Base-by-base conservation (phyloP, 2,888 invertebrate species). In the Eupithecia dodoneata region DNA sequence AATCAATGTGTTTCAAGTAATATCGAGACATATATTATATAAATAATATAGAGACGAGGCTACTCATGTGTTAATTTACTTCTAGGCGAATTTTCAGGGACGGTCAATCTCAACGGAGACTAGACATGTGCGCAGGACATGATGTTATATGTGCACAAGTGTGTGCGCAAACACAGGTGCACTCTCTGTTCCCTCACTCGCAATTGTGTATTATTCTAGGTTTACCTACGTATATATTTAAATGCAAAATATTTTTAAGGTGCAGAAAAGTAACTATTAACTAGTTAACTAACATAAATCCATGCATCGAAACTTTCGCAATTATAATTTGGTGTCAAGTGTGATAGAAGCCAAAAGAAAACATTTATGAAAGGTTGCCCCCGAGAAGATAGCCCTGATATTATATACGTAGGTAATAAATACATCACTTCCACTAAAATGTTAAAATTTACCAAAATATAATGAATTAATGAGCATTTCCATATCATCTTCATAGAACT, bases 401-500 rank as follows among this genome's bases (percentile, higher is more conserved):
- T 30, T 30, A 1, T 30, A 30, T 30, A n/a, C n/a, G n/a, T n/a
- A n/a, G n/a, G n/a, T n/a, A n/a, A n/a, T n/a, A 30, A 30, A 30
- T 30, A 30, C 30, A 30, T 30, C 30, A 30, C 30, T 45, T 49
- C 52, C 15, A 15, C 7, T 3, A 55, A 55, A 47, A 52, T 15
- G 3, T 7, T n/a, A 5, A 55, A n/a, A 6, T 55, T n/a, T 2
- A 9, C 9, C n/a, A 18, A 59, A 59, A 59, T 59, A 59, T 59
- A 18, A 59, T 59, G n/a, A 18, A 9, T 59, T 18, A 59, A 18
- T 18, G 7, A 59, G 55, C 9, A 9, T 18, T 59, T 59, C 55
- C 7, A 18, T n/a, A 18, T 9, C 44, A 44, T 12, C 1, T 42
- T 10, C 59, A 78, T 73, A 67, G 47, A 76, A 70, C 74, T 80